Evolutionary conservation across 2,888 invertebrate species (phyloP).

Genomic region (Laspeyria flexula): DNA sequence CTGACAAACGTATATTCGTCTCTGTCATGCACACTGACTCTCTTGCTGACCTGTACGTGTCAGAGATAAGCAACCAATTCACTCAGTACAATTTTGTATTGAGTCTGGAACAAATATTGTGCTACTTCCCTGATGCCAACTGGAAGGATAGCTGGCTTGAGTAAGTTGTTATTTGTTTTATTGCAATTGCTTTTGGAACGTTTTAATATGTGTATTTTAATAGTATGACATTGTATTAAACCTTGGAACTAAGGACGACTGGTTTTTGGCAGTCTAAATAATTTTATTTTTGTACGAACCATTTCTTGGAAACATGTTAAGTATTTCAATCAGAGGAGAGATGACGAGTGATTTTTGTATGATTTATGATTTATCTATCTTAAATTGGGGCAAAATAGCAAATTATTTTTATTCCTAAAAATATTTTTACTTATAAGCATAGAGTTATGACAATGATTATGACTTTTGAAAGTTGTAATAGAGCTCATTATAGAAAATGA

Average conservation of each 20-base stretch:
- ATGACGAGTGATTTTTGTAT: too few relatives aligned
- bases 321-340: not conserved
- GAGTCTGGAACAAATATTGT: slow-evolving; percentile 92
- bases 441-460: too few relatives aligned
- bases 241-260: slow-evolving; percentile 19
- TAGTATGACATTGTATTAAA: slow-evolving; percentile 10
- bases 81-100: slow-evolving; percentile 90
- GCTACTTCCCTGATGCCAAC: slow-evolving; percentile 93
- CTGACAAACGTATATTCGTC: slow-evolving; percentile 92
- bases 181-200: not conserved
- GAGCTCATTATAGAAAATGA: too few relatives aligned
- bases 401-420: too few relatives aligned
- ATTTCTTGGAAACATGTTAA: slow-evolving; percentile 1
- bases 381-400: too few relatives aligned
- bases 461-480: too few relatives aligned
- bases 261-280: slow-evolving; percentile 16
- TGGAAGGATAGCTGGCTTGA: slow-evolving; percentile 94
- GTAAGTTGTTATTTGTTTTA: slow-evolving; percentile 79
- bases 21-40: slow-evolving; percentile 92
- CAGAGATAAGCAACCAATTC: slow-evolving; percentile 88
- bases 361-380: too few relatives aligned
- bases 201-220: not conserved
- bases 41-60: slow-evolving; percentile 92
- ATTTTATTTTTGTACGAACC: slow-evolving; percentile 17
- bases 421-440: too few relatives aligned